These are phyloP conservation scores for Drosophila sturtevanti DNA, from an alignment of 1,140 invertebrate species.

Conservation along the genomic window DNA sequence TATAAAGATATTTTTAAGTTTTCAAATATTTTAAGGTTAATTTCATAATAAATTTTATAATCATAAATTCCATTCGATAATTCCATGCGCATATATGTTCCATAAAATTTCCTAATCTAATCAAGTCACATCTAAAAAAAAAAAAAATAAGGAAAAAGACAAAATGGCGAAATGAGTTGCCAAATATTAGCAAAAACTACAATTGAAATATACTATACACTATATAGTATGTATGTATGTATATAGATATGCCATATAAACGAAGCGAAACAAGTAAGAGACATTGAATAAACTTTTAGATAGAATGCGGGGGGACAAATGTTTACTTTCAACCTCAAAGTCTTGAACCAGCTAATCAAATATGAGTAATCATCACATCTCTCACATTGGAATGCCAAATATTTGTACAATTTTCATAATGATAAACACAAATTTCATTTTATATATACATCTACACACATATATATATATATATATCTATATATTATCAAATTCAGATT, in stretches of 20 bases:
- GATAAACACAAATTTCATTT: not conserved
- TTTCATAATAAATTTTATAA: not conserved
- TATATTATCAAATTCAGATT: slow-evolving; percentile 25
- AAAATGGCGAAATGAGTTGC: slow-evolving; percentile 5
- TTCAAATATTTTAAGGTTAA: not conserved
- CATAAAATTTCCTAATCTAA: slow-evolving; percentile 1
- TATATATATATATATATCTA: not conserved
- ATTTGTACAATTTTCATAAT: not conserved
- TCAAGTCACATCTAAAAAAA: not conserved
- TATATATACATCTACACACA: too few species aligned
- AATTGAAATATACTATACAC: not conserved
- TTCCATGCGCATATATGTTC: not conserved
- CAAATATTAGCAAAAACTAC: not conserved
- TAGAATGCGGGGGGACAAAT: not conserved
- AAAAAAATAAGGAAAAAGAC: too few species aligned
- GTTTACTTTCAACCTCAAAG: not conserved
- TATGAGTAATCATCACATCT: not conserved
- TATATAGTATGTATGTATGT: not conserved
- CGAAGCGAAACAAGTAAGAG: not conserved
- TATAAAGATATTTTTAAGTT: not conserved
- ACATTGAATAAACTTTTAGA: not conserved
- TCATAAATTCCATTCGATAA: slow-evolving; percentile 4
- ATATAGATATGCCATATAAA: not conserved
- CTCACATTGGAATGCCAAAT: not conserved
- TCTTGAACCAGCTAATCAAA: not conserved